Evolutionary conservation across 2,797 vertebrate species (phyloP).

Genomic region (Miichthys miiuy): DNA sequence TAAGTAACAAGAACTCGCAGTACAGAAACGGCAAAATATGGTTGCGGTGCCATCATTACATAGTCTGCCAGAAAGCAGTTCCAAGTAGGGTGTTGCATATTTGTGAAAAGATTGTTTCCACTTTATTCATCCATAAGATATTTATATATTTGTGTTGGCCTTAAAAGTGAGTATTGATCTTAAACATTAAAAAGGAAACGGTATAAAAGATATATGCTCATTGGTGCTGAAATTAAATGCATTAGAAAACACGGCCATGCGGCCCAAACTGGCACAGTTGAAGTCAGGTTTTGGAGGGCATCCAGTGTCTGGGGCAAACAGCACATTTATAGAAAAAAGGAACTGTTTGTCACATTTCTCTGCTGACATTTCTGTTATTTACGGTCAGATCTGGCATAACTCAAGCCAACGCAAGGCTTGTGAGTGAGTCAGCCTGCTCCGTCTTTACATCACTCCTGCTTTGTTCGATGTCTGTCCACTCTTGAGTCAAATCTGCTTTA

Average conservation of each 20-base stretch:
- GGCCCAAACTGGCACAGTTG: not conserved
- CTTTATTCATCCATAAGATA: not conserved
- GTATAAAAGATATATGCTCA: not conserved
- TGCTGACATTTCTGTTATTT: not conserved
- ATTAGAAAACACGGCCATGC: not conserved
- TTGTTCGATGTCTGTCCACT: not conserved
- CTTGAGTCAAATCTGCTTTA: not conserved
- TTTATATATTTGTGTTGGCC: too few species aligned
- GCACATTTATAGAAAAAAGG: not conserved
- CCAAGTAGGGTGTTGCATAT: too few species aligned
- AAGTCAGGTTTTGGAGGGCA: not conserved
- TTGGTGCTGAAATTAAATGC: not conserved
- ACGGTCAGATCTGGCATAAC: constrained; percentile 1
- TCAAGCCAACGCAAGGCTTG: not conserved
- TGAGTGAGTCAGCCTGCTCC: not conserved
- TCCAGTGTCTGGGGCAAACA: not conserved
- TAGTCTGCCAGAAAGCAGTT: not conserved
- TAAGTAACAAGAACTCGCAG: not conserved
- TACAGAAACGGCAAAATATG: not conserved
- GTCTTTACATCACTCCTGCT: not conserved
- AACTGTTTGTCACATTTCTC: not conserved
- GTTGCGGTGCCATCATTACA: not conserved
- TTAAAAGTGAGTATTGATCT: not conserved
- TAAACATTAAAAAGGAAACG: too few species aligned
- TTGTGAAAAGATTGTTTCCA: too few species aligned